Conservation (phyloP, 2,888 invertebrate species). For the Mimumesa dahlbomi region DNA sequence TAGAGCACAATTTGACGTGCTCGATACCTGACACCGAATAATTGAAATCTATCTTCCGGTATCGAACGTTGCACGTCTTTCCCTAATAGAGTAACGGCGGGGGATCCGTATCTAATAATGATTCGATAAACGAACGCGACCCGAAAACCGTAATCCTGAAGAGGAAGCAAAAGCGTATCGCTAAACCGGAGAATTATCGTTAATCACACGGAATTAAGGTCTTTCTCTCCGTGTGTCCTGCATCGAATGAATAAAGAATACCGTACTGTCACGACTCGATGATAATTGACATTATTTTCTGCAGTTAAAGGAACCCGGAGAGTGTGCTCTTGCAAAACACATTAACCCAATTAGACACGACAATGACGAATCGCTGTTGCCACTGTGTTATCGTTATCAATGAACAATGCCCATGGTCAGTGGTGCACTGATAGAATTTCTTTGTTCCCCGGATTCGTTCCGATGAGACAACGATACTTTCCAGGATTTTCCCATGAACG, state of each 20-base stretch:
- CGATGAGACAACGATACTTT: slow-evolving; percentile 11
- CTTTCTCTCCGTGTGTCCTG: not conserved
- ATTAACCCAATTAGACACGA: slow-evolving; percentile 57
- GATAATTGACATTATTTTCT: slow-evolving; percentile 42
- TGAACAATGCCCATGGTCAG: slow-evolving; percentile 43
- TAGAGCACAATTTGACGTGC: slow-evolving; percentile 14
- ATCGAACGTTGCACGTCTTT: slow-evolving; percentile 11
- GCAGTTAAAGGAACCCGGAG: slow-evolving; percentile 9
- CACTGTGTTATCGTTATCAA: slow-evolving; percentile 46
- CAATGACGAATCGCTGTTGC: slow-evolving; percentile 45
- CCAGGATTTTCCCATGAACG: slow-evolving; percentile 21
- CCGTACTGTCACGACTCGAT: slow-evolving; percentile 12
- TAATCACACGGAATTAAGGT: not conserved
- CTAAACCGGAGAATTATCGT: too few relatives aligned
- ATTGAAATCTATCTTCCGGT: slow-evolving; percentile 43
- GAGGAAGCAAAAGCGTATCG: slow-evolving; percentile 7
- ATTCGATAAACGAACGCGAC: slow-evolving; percentile 15
- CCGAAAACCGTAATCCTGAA: not conserved
- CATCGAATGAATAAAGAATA: slow-evolving; percentile 5
- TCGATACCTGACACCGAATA: slow-evolving; percentile 16
- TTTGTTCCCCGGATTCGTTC: slow-evolving; percentile 9
- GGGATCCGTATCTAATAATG: not conserved
- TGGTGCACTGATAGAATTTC: slow-evolving; percentile 16
- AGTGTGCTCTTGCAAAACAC: slow-evolving; percentile 14
- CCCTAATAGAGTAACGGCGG: slow-evolving; percentile 10